phyloP scores from a whole-genome alignment of 2,113 vertebrate genomes.

The Alexandromys fortis region DNA sequence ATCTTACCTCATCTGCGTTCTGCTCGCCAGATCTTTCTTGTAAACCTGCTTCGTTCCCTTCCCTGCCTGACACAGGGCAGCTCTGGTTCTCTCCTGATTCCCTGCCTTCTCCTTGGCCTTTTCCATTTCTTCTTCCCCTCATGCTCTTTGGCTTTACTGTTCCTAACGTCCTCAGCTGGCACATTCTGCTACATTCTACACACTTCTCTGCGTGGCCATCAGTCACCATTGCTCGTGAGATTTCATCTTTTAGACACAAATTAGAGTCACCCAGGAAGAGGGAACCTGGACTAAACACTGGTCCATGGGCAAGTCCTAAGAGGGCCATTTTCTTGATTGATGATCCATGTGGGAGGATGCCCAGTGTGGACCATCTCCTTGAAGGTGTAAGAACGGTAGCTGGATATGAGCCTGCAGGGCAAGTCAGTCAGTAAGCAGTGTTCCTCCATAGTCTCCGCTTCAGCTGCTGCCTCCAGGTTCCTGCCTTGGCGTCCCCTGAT shows the following conservation, averaged over 20 bases:
- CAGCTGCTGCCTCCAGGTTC: neutral
- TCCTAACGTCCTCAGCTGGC: neutral
- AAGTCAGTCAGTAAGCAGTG: too few species aligned
- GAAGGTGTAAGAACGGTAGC: neutral
- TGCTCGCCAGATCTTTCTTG: rapidly evolving
- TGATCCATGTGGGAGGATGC: too few species aligned
- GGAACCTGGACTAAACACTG: too few species aligned
- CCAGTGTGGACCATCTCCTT: neutral
- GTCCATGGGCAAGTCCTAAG: neutral
- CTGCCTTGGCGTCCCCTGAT: neutral
- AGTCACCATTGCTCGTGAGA: neutral
- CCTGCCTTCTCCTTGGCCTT: neutral
- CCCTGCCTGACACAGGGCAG: rapidly evolving
- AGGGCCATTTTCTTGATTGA: neutral
- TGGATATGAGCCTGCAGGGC: neutral
- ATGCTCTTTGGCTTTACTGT: rapidly evolving
- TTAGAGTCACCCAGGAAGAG: neutral
- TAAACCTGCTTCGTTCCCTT: neutral
- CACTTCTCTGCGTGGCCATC: neutral
- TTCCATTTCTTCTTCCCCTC: neutral
- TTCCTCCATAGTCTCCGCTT: neutral
- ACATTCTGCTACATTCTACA: neutral
- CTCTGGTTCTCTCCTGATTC: neutral
- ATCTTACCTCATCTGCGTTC: neutral
- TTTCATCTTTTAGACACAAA: neutral